phyloP scores from a whole-genome alignment of 2,797 vertebrate species.

The Babyrousa celebensis region DNA sequence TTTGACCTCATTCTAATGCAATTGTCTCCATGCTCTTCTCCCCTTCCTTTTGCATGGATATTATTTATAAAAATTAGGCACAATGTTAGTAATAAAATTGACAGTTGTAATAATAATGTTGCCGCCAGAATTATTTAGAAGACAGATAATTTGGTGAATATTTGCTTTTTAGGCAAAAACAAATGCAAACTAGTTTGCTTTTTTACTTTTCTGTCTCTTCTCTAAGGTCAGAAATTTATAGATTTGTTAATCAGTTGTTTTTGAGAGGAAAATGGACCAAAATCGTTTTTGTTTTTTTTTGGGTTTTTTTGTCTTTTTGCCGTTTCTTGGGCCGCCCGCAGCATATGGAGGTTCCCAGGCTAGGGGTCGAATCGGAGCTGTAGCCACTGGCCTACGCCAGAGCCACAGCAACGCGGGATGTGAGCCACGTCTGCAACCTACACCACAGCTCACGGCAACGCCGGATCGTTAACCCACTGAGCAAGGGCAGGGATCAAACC shows the following conservation, averaged over 20 bases:
- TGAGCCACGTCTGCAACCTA: too few species aligned
- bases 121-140: constrained; percentile 53
- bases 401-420: too few species aligned
- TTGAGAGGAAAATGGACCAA: constrained; percentile 23
- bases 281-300: neutral
- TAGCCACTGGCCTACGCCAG: too few species aligned
- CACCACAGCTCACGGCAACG: too few species aligned
- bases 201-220: constrained; percentile 23
- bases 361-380: too few species aligned
- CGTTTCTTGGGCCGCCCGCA: too few species aligned
- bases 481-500: too few species aligned
- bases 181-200: constrained; percentile 33
- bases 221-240: constrained; percentile 55
- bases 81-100: constrained; percentile 22
- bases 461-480: too few species aligned
- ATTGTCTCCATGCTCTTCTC: neutral
- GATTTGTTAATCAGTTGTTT: constrained; percentile 24
- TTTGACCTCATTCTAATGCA: neutral
- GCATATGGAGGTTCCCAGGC: too few species aligned
- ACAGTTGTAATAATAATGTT: neutral
- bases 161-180: constrained; percentile 19
- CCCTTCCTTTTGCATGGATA: neutral
- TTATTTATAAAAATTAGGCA: neutral
- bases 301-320: too few species aligned
- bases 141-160: neutral